Base-by-base conservation (phyloP, 2,113 vertebrate genomes). In the Ceratotherium simum region DNA sequence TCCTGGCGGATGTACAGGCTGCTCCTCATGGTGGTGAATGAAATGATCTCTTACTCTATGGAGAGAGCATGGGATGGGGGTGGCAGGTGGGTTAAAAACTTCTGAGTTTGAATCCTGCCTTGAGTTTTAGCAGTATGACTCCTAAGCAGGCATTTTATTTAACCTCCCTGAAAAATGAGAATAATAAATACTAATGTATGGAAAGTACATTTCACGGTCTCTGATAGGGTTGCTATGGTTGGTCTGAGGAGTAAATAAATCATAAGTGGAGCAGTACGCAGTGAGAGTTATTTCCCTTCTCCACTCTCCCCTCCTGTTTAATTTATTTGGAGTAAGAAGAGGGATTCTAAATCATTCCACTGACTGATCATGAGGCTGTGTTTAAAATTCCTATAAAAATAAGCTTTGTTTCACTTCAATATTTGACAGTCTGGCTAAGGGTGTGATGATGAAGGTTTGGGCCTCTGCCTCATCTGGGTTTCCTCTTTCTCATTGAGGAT, bases 381-480 rank as follows among this genome's bases (percentile, higher is more conserved):
- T 89, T 97, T 97, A 96, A 95, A 92, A 78, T 85, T 82, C 48
- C 70, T 94, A 12, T 76, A 91, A 89, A 97, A 98, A 91, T 80
- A 79, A 95, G 62, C 51, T 93, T 89, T 93, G 70, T 84, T 85
- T 95, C 60, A 27, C n/a, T 51, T 91, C 27, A 46, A 0, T 69
- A 23, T 93, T 67, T 85, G 72, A 89, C 11, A 0, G 29, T 27
- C 29, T 93, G 70, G 89, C 33, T 79, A 29, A 79, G 21, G 33
- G 12, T 1, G 0, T 83, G 70, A 58, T 51, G 48, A 10, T 58
- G 70, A 72, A 75, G 33, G 23, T 78, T 65, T 69, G 27, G 56
- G 42, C 3, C 20, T 78, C 60, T 93, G 62, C 48, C 60, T 48
- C 25, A 13, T 62, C 80, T 76, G 3, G 70, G 4, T 67, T 89